These are phyloP conservation scores for Propithecus perrieri DNA, from an alignment of 2,797 vertebrate genomes.

Conservation along the genomic window DNA sequence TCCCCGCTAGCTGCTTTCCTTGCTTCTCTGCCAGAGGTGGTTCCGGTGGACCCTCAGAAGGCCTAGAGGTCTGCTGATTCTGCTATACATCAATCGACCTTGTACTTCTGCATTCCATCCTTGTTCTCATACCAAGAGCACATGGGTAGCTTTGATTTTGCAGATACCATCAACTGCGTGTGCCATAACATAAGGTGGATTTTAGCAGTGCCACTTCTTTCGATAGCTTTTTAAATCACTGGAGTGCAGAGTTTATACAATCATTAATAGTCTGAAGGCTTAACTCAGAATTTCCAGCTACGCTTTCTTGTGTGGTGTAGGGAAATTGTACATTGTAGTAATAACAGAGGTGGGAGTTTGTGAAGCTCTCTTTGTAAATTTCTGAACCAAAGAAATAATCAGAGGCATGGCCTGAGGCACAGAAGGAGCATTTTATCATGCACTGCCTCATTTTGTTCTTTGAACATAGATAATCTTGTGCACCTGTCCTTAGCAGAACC, in stretches of 20 bases:
- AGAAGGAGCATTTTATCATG: conserved; percentile 28
- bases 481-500: not conserved
- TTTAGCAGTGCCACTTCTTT: not conserved
- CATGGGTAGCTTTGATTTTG: not conserved
- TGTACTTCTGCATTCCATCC: fast-evolving
- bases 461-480: not conserved
- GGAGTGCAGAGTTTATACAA: not conserved
- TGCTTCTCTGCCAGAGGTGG: not conserved
- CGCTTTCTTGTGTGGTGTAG: not conserved
- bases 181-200: not conserved
- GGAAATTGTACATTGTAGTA: not conserved
- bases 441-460: conserved; percentile 47
- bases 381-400: conserved; percentile 52
- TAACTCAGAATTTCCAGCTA: not conserved
- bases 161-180: not conserved
- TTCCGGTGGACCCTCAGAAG: not conserved
- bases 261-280: not conserved
- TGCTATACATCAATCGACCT: not conserved
- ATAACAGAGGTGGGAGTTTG: conserved; percentile 37
- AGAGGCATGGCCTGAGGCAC: conserved; percentile 57
- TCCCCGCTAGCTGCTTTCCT: not conserved
- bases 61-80: not conserved
- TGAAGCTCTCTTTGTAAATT: conserved; percentile 67
- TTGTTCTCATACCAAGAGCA: not conserved
- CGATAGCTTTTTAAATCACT: not conserved